Evolutionary conservation across 2,888 invertebrate genomes (phyloP).

Genomic region (Altica lythri): DNA sequence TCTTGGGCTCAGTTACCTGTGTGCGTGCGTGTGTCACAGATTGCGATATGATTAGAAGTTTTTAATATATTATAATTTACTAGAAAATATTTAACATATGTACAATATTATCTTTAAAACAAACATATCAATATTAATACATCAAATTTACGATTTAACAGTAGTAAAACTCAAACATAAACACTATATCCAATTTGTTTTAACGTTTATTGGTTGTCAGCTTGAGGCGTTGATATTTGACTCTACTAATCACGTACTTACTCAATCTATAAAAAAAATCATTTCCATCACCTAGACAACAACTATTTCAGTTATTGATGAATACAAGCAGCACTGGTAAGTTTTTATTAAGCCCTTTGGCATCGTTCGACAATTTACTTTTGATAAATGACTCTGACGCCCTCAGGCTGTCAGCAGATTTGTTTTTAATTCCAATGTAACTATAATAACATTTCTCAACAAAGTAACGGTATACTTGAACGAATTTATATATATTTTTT

Average conservation of each 20-base stretch:
- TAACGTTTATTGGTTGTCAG: neutral
- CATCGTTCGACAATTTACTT: conserved; percentile 11
- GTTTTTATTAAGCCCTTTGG: conserved; percentile 1
- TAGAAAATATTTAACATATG: no score
- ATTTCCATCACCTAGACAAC: conserved; percentile 2
- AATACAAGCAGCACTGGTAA: conserved; percentile 10
- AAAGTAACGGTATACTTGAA: conserved; percentile 11
- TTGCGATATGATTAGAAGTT: no score
- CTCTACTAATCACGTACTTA: neutral
- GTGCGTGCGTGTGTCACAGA: no score
- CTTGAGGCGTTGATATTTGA: neutral
- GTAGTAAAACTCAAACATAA: no score
- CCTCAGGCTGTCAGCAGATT: conserved; percentile 11
- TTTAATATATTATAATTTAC: no score
- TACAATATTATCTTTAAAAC: no score
- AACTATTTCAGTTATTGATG: conserved; percentile 10
- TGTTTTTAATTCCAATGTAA: conserved; percentile 16
- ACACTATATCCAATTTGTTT: neutral
- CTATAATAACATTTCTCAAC: conserved; percentile 18
- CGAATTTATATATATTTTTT: no score
- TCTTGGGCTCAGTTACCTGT: no score
- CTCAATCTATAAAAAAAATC: neutral
- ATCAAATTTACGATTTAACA: no score
- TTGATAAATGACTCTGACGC: conserved; percentile 13
- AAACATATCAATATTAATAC: no score